A percentile compares a stretch with the other conserved stretches of the same genome.
Conservation (phyloP, 2,113 vertebrate genomes). For the Apteryx owenii region DNA sequence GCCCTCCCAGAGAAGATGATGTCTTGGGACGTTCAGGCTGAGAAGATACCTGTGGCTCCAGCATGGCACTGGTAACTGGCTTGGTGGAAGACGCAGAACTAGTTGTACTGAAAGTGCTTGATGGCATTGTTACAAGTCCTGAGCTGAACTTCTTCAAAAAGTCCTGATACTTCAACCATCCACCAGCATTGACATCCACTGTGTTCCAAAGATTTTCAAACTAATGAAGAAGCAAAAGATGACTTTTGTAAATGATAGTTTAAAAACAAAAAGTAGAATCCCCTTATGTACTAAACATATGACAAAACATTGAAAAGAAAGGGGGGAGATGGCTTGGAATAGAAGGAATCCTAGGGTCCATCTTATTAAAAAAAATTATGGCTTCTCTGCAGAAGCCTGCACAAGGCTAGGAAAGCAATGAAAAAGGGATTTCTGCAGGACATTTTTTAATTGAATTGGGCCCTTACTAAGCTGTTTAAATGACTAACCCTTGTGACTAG, state of each 20-base stretch:
- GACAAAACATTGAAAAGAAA: not conserved
- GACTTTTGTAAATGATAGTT: not conserved
- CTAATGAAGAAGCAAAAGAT: constrained; percentile 41
- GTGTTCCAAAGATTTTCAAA: constrained; percentile 79
- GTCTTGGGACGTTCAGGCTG: not conserved
- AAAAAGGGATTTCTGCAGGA: not conserved
- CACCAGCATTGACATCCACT: constrained; percentile 64
- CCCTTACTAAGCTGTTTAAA: constrained; percentile 51
- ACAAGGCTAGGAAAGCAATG: not conserved
- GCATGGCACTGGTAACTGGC: not conserved
- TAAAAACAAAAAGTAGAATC: not conserved
- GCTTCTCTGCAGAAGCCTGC: not conserved
- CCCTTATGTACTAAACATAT: not conserved
- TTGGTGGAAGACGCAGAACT: not conserved
- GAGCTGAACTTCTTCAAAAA: constrained; percentile 72
- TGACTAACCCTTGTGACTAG: constrained; percentile 46
- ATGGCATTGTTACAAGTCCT: not conserved
- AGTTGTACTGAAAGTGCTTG: not conserved
- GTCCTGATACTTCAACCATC: constrained; percentile 67
- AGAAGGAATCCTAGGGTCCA: not conserved
- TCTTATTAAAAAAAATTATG: not conserved
- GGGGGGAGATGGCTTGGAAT: not conserved
- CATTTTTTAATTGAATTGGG: constrained; percentile 61
- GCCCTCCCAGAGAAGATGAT: not conserved
- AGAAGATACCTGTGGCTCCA: not conserved